Percentiles rank a stretch among this genome's conserved stretches.
Evolutionary conservation across 2,797 vertebrate species (phyloP).

Genomic region (Momotus momota): DNA sequence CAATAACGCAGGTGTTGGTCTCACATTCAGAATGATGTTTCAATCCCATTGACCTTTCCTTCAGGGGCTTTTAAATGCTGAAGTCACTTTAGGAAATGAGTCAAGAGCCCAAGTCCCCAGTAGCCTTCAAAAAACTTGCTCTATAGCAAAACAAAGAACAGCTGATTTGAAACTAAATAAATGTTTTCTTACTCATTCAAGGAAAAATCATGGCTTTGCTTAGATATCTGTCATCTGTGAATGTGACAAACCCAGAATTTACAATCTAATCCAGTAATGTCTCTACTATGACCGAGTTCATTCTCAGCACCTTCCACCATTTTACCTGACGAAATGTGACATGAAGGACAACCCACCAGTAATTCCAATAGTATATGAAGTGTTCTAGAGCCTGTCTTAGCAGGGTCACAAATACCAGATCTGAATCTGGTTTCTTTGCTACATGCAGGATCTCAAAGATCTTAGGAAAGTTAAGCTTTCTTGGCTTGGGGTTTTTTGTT

Average conservation of each 20-base stretch:
- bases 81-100: not conserved
- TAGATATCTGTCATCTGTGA: not conserved
- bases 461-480: not conserved
- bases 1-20: not conserved
- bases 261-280: constrained; percentile 5
- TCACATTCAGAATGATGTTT: not conserved
- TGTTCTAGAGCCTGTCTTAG: not conserved
- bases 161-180: not conserved
- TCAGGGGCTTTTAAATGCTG: not conserved
- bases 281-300: not conserved
- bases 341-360: not conserved
- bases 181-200: not conserved
- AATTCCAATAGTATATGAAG: not conserved
- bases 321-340: not conserved
- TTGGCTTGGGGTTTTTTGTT: not conserved
- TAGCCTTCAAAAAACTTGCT: not conserved
- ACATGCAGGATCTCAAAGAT: not conserved
- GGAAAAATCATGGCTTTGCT: not conserved
- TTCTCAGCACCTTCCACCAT: not conserved
- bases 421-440: not conserved
- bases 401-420: not conserved
- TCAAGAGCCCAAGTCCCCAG: not conserved
- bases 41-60: not conserved
- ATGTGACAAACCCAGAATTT: not conserved
- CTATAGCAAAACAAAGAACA: not conserved